phyloP scores from a whole-genome alignment of 2,888 invertebrate genomes.

The Sphaerophoria taeniata region DNA sequence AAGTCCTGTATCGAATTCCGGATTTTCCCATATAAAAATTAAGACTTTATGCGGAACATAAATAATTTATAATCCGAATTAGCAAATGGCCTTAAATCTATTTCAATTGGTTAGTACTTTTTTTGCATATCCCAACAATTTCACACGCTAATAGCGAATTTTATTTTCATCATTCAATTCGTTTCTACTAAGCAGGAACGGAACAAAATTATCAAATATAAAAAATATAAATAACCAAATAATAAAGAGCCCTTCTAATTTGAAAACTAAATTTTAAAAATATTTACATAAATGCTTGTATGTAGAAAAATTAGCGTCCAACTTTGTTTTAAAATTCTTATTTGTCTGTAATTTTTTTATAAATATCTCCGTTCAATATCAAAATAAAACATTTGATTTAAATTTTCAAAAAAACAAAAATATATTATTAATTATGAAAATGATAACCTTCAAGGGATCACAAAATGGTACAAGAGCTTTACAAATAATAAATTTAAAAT shows the following conservation, averaged over 20 bases:
- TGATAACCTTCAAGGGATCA: constrained; percentile 77
- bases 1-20: no score
- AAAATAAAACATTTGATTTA: constrained; percentile 64
- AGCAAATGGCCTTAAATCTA: no score
- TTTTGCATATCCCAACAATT: constrained; percentile 30
- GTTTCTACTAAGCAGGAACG: constrained; percentile 67
- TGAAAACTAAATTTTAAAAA: constrained; percentile 1
- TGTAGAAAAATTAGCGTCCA: constrained; percentile 64
- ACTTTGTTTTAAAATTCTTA: constrained; percentile 37
- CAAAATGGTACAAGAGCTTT: constrained; percentile 77
- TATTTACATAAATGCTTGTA: constrained; percentile 44
- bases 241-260: constrained; percentile 53
- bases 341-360: constrained; percentile 39
- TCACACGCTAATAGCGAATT: constrained; percentile 22
- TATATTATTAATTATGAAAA: constrained; percentile 75
- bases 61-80: no score
- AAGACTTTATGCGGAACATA: no score
- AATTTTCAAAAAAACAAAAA: constrained; percentile 70
- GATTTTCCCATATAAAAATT: no score
- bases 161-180: constrained; percentile 12
- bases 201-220: constrained; percentile 39
- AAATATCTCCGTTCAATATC: constrained; percentile 44
- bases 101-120: constrained; percentile 29
- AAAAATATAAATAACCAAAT: constrained; percentile 38
- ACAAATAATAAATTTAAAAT: constrained; percentile 74